Base-by-base conservation (phyloP, 2,888 invertebrate species). In the Strigamia maritima region DNA sequence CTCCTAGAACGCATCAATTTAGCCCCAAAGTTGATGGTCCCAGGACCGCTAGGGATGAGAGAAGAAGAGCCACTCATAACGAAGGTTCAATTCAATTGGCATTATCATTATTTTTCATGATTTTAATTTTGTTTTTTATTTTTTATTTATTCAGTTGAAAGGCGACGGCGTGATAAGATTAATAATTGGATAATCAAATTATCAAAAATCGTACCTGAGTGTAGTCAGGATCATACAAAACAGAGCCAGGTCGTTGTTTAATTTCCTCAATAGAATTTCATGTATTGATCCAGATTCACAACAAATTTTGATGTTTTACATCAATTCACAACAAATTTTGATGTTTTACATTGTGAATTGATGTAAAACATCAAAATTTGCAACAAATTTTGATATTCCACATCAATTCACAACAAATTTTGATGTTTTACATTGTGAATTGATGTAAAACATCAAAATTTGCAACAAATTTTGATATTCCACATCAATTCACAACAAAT, bases 171-270 rank as follows among this genome's bases (percentile, higher is more conserved):
- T 83, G 97, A 97, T 85, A 98, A 97, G 89, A 98, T 98, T 81
- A 98, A 98, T 86, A 94, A 92, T 84, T 98, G 97, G 97, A 98
- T 98, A 82, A 91, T 93, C 77, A 95, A 94, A 86, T 87, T 98
- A 80, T 94, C 95, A 1, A 94, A 95, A 85, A 91, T 97, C 82
- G 92, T 98, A 79, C 97, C 97, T 0, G 92, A 92, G 81, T 90
- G 90, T 84, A 88, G 87, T 10, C 85, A 82, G 79, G 89, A 89
- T 76, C 88, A 88, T 78, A 84, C 86, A 24, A 91, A 92, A 81
- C 86, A 86, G 81, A 91, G 91, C 6, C 89, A 91, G 31, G 91
- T 87, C 81, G 77, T 77, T 70, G 60, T 31, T 38, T 65, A 77
- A 22, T 24, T 74, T 10, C 19, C 44, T 44, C 12, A 10, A 7